Conservation (phyloP, 2,888 invertebrate species). For the Escarpia spicata region DNA sequence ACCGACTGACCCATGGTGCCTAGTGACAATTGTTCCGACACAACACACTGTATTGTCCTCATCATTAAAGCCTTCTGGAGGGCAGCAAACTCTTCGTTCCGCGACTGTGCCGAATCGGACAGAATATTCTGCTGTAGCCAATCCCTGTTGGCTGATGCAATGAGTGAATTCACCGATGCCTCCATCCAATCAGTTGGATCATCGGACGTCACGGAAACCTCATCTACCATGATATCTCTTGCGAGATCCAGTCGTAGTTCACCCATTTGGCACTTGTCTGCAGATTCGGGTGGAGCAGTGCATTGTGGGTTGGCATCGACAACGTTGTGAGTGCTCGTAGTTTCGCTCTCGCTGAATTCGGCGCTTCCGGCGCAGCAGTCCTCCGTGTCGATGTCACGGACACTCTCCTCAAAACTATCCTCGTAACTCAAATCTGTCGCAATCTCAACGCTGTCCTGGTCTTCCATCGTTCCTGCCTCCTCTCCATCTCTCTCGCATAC, state of each 20-base stretch:
- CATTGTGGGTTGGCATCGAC: not conserved
- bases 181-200: not conserved
- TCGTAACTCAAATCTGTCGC: not conserved
- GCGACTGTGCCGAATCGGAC: not conserved
- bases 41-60: not conserved
- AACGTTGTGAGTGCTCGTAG: not conserved
- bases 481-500: not conserved
- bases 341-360: constrained; percentile 6
- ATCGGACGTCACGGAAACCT: not conserved
- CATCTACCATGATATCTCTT: not conserved
- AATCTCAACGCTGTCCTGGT: not conserved
- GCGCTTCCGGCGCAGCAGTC: not conserved
- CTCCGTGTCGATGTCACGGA: not conserved
- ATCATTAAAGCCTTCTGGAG: not conserved
- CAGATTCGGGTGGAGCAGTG: not conserved
- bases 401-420: not conserved
- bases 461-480: not conserved
- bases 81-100: not conserved
- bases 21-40: not conserved
- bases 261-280: not conserved
- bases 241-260: not conserved
- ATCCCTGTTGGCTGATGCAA: not conserved
- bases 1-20: not conserved
- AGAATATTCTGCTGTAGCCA: not conserved
- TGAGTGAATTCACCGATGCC: not conserved